phyloP scores from a whole-genome alignment of 1,140 invertebrate genomes.

The Apis dorsata region DNA sequence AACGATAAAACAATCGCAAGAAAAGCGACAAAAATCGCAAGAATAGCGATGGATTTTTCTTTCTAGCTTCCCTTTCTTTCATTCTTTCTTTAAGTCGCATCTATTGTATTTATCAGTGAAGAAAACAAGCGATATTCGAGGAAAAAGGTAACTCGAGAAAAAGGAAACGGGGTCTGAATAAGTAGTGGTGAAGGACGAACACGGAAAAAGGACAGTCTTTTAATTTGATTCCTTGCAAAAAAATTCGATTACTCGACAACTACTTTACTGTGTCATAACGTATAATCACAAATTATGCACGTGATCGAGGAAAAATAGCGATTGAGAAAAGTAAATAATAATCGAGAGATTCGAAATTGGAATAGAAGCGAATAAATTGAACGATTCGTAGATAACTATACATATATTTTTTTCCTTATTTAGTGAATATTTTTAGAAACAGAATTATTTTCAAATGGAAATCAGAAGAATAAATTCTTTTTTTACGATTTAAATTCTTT shows the following conservation, averaged over 20 bases:
- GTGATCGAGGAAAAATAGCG: too few relatives aligned
- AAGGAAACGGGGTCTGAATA: neutral
- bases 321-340: neutral
- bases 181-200: neutral
- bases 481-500: neutral
- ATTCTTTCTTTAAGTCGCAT: neutral
- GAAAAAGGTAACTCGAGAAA: too few relatives aligned
- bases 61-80: neutral
- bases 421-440: neutral
- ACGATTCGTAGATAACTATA: neutral
- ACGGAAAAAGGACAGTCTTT: neutral
- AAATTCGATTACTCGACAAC: neutral
- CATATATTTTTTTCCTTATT: neutral
- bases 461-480: neutral
- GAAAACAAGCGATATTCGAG: constrained; percentile 12
- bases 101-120: neutral
- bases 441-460: neutral
- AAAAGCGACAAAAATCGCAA: constrained; percentile 1
- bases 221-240: neutral
- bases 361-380: too few relatives aligned
- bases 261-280: neutral
- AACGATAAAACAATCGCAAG: neutral
- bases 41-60: constrained; percentile 18
- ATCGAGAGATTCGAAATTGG: too few relatives aligned
- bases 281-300: neutral